A percentile compares a stretch with the other conserved stretches of the same genome.
Conservation (phyloP, 2,113 vertebrate genomes). For the Gasterosteus nipponicus region DNA sequence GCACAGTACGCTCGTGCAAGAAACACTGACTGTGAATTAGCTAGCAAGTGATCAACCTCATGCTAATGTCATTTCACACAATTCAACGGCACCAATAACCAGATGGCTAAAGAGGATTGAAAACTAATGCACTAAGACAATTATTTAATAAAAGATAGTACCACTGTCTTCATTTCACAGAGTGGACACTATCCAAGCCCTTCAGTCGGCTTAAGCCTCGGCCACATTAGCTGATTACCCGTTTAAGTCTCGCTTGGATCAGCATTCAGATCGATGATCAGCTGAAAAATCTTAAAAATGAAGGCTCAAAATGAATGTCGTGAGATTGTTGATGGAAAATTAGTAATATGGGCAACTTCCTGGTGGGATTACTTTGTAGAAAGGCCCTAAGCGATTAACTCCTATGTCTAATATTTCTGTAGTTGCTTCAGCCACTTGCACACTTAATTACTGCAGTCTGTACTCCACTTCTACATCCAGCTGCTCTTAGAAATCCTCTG, state of each 20-base stretch:
- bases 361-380: conserved; percentile 10
- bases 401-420: conserved; percentile 35
- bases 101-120: conserved; percentile 23
- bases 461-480: conserved; percentile 8
- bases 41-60: conserved; percentile 20
- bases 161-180: conserved; percentile 27
- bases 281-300: neutral
- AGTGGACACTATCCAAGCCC: conserved; percentile 15
- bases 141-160: conserved; percentile 40
- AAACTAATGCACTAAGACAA: conserved; percentile 25
- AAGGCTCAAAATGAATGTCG: neutral
- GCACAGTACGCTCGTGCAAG: neutral
- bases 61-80: neutral
- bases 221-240: conserved; percentile 40
- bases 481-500: conserved; percentile 29
- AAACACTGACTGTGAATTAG: conserved; percentile 16
- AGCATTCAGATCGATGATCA: conserved; percentile 12
- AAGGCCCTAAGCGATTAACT: conserved; percentile 25
- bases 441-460: conserved; percentile 16
- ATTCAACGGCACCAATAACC: conserved; percentile 29
- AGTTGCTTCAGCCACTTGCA: conserved; percentile 22
- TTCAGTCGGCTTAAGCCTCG: conserved; percentile 30
- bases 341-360: conserved; percentile 7
- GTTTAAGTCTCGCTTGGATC: conserved; percentile 45
- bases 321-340: neutral